A percentile compares a stretch with the other conserved stretches of the same genome.
phyloP scores from a whole-genome alignment of 1,140 invertebrate species.

The Formica exsecta region DNA sequence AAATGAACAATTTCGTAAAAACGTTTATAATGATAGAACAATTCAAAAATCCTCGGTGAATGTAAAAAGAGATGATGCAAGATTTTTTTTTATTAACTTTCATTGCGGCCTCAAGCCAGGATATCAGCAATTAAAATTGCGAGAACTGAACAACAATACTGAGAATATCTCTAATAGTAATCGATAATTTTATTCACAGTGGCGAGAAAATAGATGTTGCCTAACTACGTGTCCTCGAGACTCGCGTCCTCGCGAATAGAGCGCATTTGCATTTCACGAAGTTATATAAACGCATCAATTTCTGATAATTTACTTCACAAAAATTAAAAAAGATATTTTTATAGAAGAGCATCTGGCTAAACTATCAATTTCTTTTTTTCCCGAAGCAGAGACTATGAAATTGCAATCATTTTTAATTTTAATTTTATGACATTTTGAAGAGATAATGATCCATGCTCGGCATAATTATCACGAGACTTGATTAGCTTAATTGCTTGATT shows the following conservation, averaged over 20 bases:
- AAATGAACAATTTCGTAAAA: constrained; percentile 29
- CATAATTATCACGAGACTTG: not conserved
- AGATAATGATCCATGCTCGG: not conserved
- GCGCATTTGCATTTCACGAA: not conserved
- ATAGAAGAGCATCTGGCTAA: not conserved
- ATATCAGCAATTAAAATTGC: constrained; percentile 84
- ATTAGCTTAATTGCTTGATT: not conserved
- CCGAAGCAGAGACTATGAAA: not conserved
- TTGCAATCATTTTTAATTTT: not conserved
- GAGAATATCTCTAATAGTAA: constrained; percentile 79
- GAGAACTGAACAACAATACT: constrained; percentile 83
- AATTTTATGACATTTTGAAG: not conserved
- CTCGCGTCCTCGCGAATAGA: not conserved
- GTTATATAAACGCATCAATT: not conserved
- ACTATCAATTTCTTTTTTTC: not conserved
- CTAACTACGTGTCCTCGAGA: not conserved
- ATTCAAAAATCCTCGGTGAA: constrained; percentile 60
- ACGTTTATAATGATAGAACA: constrained; percentile 27
- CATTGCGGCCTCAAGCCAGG: constrained; percentile 76
- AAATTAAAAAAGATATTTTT: not conserved
- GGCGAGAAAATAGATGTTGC: constrained; percentile 37
- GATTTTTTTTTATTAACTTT: constrained; percentile 71
- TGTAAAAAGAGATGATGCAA: constrained; percentile 64
- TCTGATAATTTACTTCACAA: not conserved
- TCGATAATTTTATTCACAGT: constrained; percentile 42